These are phyloP conservation scores for Cynaeus angustus DNA, from an alignment of 2,888 invertebrate genomes.

Conservation along the genomic window DNA sequence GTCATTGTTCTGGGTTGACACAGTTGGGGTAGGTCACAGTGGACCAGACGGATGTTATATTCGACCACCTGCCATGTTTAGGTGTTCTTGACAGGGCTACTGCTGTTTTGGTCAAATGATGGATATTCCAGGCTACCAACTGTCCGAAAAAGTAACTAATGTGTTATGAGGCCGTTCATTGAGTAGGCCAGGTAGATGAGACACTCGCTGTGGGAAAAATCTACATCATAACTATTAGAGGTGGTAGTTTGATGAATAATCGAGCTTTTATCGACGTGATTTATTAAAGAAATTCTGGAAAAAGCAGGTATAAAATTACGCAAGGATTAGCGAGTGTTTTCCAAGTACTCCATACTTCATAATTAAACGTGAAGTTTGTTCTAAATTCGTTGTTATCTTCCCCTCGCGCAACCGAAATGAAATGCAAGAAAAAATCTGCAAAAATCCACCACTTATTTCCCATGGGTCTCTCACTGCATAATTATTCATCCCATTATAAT, in stretches of 20 bases:
- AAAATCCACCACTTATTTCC: conserved; percentile 54
- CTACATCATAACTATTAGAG: conserved; percentile 30
- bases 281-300: neutral
- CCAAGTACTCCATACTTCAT: no score
- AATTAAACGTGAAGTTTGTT: no score
- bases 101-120: conserved; percentile 70
- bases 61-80: conserved; percentile 41
- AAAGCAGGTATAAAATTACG: no score
- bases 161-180: conserved; percentile 61
- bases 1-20: conserved; percentile 66
- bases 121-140: conserved; percentile 68
- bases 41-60: conserved; percentile 55
- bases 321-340: no score
- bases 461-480: conserved; percentile 58
- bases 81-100: conserved; percentile 54
- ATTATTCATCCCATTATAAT: conserved; percentile 68
- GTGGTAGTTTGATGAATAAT: conserved; percentile 27
- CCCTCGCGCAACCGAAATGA: conserved; percentile 7
- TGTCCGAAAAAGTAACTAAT: conserved; percentile 68
- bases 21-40: conserved; percentile 68
- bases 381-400: neutral
- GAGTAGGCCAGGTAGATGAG: conserved; percentile 59
- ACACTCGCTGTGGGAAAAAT: conserved; percentile 57
- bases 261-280: neutral
- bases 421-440: conserved; percentile 36